Base-by-base conservation (phyloP, 2,888 invertebrate genomes). In the Pocota personata region DNA sequence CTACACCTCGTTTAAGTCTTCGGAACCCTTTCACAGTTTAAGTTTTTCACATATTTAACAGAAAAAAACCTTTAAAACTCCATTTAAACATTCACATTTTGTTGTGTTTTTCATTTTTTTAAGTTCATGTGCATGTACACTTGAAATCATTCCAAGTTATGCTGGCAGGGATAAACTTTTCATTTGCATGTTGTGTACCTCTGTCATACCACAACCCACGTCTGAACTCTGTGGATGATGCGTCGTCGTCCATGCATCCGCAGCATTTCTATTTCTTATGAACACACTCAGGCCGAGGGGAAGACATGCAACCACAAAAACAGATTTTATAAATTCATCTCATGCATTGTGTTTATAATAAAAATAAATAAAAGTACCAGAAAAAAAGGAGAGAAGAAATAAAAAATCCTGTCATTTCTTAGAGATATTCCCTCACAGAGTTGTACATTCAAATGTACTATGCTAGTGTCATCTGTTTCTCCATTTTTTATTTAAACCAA, bases 281-380 rank as follows among this genome's bases (percentile, higher is more conserved):
- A 66, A 32, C 14, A 6, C 14, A n/a, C 40, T 3, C 8, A 37
- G n/a, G 35, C 43, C 43, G 43, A 73, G 73, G 67, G 67, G 69
- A 40, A 64, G 75, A 84, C 64, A 79, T 84, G 73, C 73, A 75
- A 57, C 84, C 84, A 84, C 84, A 84, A 79, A 84, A 84, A 79
- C 84, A 84, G 84, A 84, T 84, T 84, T 84, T 84, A 80, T 84
- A 80, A 84, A 84, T 80, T 84, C 84, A 64, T 66, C 79, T 79
- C 79, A 79, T 84, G 84, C 79, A 84, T 84, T 84, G 84, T 84
- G 69, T 84, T 84, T 84, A 73, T 73, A 78, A 78, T 50, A 77
- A 58, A 77, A 67, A 82, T 27, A 76, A 73, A 72, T 37, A 71
- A 58, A 30, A 52, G 35, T 30, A 43, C 40, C 69, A 71, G 12